Base-by-base conservation (phyloP, 2,797 vertebrate genomes). In the Gephyroberyx darwinii region DNA sequence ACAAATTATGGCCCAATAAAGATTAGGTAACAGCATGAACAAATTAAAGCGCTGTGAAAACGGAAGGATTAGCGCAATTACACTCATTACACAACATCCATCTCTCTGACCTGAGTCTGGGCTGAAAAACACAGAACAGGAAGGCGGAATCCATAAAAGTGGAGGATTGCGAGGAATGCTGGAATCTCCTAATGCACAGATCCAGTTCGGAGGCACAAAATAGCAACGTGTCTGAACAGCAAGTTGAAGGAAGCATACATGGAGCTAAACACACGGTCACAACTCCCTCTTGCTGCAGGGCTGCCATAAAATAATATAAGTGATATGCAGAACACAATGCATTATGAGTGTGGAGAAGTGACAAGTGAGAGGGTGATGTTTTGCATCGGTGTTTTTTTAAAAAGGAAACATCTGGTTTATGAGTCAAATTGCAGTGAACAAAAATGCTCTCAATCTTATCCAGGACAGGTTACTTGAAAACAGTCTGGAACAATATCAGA, bases 161-260 rank as follows among this genome's bases (percentile, higher is more conserved):
- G 53, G 65, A 81, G 84, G 84, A 84, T 84, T 88, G 81, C 4
- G 19, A 82, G 89, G 92, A 93, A 93, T 93, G 90, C 74, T 83
- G 86, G 90, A 90, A 89, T 93, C 84, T 83, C 85, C 84, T 86
- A 86, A 92, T 89, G 83, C 89, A 81, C 71, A 88, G 84, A 90
- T 92, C 80, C 81, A 85, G 71, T 91, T 84, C 55, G 59, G 74
- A 83, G 72, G 81, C 57, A 80, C 84, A 89, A 91, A 88, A 90
- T 70, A 52, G 78, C 61, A 77, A 92, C 94, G 78, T 93, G 94
- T 92, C 92, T 92, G 89, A 92, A 91, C 93, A 93, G 84, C 87
- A 81, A 26, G 83, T 74, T 75, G 47, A 68, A 80, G 80, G 77
- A 91, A 88, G 80, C 84, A 75, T 65, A 69, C 80, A 75, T 63